Evolutionary conservation across 1,140 invertebrate species (phyloP), one percentile per base, ranked within the genome.

Genomic region (Andrena cerasifolii): DNA sequence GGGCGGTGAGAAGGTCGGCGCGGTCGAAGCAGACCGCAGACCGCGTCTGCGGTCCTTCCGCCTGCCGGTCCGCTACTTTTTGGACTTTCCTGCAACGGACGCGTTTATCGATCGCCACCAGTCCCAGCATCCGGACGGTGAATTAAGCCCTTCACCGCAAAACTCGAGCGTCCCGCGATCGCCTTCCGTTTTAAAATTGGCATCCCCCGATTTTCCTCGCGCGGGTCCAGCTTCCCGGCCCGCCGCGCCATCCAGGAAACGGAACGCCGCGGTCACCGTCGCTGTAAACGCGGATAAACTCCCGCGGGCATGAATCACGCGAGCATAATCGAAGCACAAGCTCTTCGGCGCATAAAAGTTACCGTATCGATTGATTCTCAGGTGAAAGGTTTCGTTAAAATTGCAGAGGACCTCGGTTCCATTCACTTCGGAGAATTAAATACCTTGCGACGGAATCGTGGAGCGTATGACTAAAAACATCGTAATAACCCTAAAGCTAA

Each of bases 11-110:
- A 89, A 87, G 82, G 76, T 66, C 78, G 65, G 78, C 54, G 79
- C 78, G 82, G 86, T 67, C 71, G 74, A 51, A 80, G 75, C 77
- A 75, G 71, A 88, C 87, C 84, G 86, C 86, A 89, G 81, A 86
- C 86, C 72, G 59, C 78, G 88, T 89, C 88, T 89, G 87, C 87
- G 87, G 86, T 83, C 86, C 80, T 85, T 85, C 83, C 79, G 79
- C 70, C 45, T 63, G 70, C 72, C 66, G 63, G 58, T 31, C 75
- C 77, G 53, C 82, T 83, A 84, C 83, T 84, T 84, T 84, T 84
- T 66, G 63, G 72, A 84, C 75, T 82, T 80, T 56, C 67, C 62
- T 77, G 53, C 73, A n/a, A 40, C 73, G 67, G 66, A 33, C 74
- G 65, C 68, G 67, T 82, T 85, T 85, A 85, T 85, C 83, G 83